Percentiles rank a stretch among this genome's conserved stretches.
Conservation (phyloP, 53 echinoderm and acorn worm species). For the Echinarachnius parma region DNA sequence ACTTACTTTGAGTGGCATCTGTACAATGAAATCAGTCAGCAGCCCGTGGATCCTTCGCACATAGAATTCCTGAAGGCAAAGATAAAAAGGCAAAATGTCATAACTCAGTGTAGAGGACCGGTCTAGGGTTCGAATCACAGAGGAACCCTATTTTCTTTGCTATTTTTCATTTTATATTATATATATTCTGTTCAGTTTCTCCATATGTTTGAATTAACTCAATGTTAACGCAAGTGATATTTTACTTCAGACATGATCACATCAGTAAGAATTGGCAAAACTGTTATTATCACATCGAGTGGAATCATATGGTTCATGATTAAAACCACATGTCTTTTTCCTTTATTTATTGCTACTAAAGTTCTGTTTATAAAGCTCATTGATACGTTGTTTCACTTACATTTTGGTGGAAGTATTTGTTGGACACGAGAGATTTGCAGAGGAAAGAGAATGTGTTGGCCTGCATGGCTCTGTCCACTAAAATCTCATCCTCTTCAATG, state of each 20-base stretch:
- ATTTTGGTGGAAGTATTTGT: conserved; percentile 69
- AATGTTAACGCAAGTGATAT: too few relatives aligned
- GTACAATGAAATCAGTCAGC: conserved; percentile 85
- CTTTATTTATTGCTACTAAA: too few relatives aligned
- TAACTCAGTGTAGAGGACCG: not conserved
- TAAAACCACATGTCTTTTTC: not conserved
- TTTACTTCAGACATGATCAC: too few relatives aligned
- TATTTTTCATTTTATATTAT: too few relatives aligned
- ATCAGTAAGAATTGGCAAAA: too few relatives aligned
- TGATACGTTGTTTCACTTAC: too few relatives aligned
- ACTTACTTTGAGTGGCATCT: conserved; percentile 96
- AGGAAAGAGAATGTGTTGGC: conserved; percentile 70
- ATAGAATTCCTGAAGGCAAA: conserved; percentile 74
- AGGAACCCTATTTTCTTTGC: too few relatives aligned
- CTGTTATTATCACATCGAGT: too few relatives aligned
- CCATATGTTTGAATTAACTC: too few relatives aligned
- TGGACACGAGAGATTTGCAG: conserved; percentile 49
- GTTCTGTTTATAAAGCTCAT: too few relatives aligned
- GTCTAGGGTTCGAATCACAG: too few relatives aligned
- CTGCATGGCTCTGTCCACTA: conserved; percentile 66
- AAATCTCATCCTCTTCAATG: conserved; percentile 71
- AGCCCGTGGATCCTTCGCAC: conserved; percentile 73
- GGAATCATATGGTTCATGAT: not conserved
- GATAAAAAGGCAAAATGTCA: not conserved
- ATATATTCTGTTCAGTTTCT: too few relatives aligned